phyloP scores from a whole-genome alignment of 2,888 invertebrate genomes.

The Boloria selene region DNA sequence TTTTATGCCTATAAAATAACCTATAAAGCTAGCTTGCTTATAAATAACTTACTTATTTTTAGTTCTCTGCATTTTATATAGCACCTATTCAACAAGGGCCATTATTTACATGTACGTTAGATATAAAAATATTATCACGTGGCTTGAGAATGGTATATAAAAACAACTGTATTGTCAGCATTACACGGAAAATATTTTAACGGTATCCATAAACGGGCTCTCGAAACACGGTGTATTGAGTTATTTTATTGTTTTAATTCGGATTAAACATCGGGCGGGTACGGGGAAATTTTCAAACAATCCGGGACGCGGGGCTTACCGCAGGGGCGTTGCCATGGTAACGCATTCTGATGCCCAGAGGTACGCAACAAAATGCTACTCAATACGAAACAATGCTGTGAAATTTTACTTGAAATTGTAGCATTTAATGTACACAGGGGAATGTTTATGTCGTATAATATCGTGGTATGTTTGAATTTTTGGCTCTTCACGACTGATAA shows the following conservation, averaged over 20 bases:
- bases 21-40: constrained; percentile 18
- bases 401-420: constrained; percentile 34
- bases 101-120: constrained; percentile 18
- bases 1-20: constrained; percentile 16
- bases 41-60: constrained; percentile 29
- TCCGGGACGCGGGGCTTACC: constrained; percentile 61
- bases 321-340: constrained; percentile 75
- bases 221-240: constrained; percentile 53
- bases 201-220: constrained; percentile 48
- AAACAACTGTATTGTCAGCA: constrained; percentile 37
- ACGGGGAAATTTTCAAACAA: constrained; percentile 69
- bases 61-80: constrained; percentile 20
- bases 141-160: constrained; percentile 14
- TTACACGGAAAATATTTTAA: constrained; percentile 56
- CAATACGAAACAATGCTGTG: constrained; percentile 49
- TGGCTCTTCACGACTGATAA: constrained; percentile 7
- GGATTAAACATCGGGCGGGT: constrained; percentile 65
- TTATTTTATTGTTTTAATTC: constrained; percentile 72
- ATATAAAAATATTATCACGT: constrained; percentile 37
- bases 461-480: constrained; percentile 17
- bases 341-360: constrained; percentile 66
- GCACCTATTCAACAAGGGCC: background rate
- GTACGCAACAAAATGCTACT: constrained; percentile 46
- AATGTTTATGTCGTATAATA: constrained; percentile 27
- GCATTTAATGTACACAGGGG: constrained; percentile 35